Conservation (phyloP, 1,140 invertebrate genomes). For the Microplitis demolitor region DNA sequence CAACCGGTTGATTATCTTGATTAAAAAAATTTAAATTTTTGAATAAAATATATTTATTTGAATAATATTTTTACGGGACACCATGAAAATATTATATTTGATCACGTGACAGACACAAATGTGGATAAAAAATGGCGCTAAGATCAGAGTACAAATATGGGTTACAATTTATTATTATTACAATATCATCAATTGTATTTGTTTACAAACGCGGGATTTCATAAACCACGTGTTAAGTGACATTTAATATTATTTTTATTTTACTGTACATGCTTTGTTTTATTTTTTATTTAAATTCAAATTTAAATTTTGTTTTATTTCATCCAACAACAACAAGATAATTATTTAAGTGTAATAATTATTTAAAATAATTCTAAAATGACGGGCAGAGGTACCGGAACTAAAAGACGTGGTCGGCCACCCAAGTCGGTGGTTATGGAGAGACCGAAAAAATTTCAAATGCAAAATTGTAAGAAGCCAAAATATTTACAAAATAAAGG, state of each 20-base stretch:
- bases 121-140: conserved; percentile 66
- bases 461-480: conserved; percentile 88
- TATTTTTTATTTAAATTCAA: background rate
- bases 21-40: background rate
- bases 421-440: conserved; percentile 86
- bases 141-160: conserved; percentile 64
- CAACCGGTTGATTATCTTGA: background rate
- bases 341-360: background rate
- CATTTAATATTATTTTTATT: background rate
- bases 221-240: conserved; percentile 63
- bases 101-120: conserved; percentile 64
- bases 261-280: background rate
- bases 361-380: conserved; percentile 59
- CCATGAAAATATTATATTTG: conserved; percentile 55
- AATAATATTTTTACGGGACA: conserved; percentile 27
- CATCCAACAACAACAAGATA: background rate
- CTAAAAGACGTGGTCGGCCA: conserved; percentile 84
- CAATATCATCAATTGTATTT: conserved; percentile 67
- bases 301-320: background rate
- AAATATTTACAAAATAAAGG: conserved; percentile 81
- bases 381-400: conserved; percentile 81
- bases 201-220: conserved; percentile 67
- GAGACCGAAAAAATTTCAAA: conserved; percentile 81
- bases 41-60: background rate
- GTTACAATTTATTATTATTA: conserved; percentile 56